Evolutionary conservation across 35 echinoderm and acorn worm species (phyloP), one percentile per base, ranked within the genome.

Genomic region (Patiria miniata): DNA sequence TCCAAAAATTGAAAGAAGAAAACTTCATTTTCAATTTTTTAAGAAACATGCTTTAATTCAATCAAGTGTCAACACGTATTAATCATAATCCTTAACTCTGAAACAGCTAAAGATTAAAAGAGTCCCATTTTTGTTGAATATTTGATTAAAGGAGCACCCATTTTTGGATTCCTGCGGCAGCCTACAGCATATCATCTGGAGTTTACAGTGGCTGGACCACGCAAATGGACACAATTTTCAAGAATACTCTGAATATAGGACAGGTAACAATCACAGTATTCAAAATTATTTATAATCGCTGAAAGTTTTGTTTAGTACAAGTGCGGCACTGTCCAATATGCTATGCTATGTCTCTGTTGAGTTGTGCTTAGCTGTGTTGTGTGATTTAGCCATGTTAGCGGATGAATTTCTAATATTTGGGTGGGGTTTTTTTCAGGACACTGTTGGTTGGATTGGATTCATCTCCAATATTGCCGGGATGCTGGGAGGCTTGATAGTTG

Each of bases 181-280:
- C 90, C 37, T 92, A 92, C 87, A 85, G 77, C 50, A 77, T 87
- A n/a, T 65, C 42, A 17, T 87, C 39, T 30, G 90, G 90, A 17
- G 79, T 69, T 8, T 92, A 87, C 47, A 57, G 79, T 54, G 90
- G 90, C n/a, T 92, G 84, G 84, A 87, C 77, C 39, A 87, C 90
- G 68, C 76, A 92, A 80, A 39, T 87, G 53, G 77, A 77, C n/a
- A 52, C 59, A 12, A 87, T 92, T 33, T 86, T 87, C 10, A 65
- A 47, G 7, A 19, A 69, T n/a, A 52, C 65, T 26, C 29, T 81
- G 2, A 18, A 77, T 17, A 21, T 86, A 9, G 61, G 40, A 34
- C 83, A 86, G 83, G 83, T 86, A 86, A 69, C 15, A 68, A n/a
- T 19, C 19, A 68, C 16, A 12, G 8, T 68, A 10, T 8, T 68